Evolutionary conservation across 1,140 invertebrate species (phyloP), one percentile per base, ranked within the genome.

Genomic region (Drosophila malerkotliana): DNA sequence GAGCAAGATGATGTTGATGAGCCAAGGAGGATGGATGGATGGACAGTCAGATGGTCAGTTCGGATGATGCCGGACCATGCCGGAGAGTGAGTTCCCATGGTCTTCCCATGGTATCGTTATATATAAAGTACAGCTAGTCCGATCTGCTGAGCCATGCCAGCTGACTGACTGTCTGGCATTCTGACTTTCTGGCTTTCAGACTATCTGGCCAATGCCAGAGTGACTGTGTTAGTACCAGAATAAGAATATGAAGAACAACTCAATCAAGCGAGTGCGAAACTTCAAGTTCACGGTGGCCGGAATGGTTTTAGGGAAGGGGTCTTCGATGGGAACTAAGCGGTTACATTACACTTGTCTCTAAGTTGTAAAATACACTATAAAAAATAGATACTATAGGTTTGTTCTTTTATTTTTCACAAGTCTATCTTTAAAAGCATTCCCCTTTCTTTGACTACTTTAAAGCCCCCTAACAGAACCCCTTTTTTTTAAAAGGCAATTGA

Each of bases 101-200:
- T 60, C 62, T 14, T 28, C 26, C 26, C 26, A 14, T 44, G 41
- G 74, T 59, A 56, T 69, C 72, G 60, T 75, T 68, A 68, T 72
- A 59, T 76, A 81, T 74, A 81, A 87, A 85, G 82, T 85, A 85
- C 82, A 85, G 82, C 82, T 87, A 87, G 64, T 39, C 69, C 53
- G 83, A 88, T 87, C 74, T 82, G 74, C 69, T 75, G 72, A 79
- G 80, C 47, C 76, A 77, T 56, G 63, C 62, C 74, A 76, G 56
- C 56, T 53, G 68, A 44, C 41, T 44, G 41, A 1, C 41, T 37
- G 32, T 9, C 32, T 32, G 32, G 32, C 32, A 2, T 10, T 32
- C 32, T 32, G 9, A 8, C 32, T 32, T 10, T 32, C 32, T 32
- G 9, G 32, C 32, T 32, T 10, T 9, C 8, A 9, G 32, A 10